phyloP scores from a whole-genome alignment of 2,888 invertebrate species.

The Penaeus monodon region DNA sequence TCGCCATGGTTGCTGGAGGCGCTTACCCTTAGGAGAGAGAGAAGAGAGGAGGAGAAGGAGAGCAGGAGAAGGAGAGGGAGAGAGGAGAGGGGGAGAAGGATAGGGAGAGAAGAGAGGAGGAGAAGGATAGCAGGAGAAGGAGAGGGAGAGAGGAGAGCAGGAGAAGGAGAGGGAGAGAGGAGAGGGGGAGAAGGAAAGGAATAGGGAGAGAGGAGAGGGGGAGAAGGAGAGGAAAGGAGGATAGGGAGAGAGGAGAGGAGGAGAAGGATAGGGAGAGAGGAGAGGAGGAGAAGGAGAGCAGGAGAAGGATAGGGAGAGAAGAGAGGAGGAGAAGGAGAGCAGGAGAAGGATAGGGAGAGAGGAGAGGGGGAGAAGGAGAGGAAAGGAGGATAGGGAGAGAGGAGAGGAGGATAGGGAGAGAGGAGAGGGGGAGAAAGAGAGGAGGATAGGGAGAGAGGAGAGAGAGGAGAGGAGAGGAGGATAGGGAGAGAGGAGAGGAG shows the following conservation, averaged over 20 bases:
- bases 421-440: background rate
- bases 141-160: background rate
- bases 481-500: background rate
- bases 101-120: background rate
- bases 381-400: too few species aligned
- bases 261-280: too few species aligned
- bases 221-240: too few species aligned
- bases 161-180: too few species aligned
- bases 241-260: too few species aligned
- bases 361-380: background rate
- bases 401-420: background rate
- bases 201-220: too few species aligned
- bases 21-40: background rate
- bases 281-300: too few species aligned
- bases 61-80: background rate
- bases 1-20: constrained; percentile 23
- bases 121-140: background rate
- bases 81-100: background rate
- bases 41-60: too few species aligned
- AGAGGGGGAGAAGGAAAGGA: too few species aligned
- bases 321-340: too few species aligned
- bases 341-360: background rate
- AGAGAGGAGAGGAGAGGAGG: too few species aligned
- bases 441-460: too few species aligned
- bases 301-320: background rate